Evolutionary conservation across 1,140 invertebrate genomes (phyloP).

Genomic region (Parapsyche elsis): DNA sequence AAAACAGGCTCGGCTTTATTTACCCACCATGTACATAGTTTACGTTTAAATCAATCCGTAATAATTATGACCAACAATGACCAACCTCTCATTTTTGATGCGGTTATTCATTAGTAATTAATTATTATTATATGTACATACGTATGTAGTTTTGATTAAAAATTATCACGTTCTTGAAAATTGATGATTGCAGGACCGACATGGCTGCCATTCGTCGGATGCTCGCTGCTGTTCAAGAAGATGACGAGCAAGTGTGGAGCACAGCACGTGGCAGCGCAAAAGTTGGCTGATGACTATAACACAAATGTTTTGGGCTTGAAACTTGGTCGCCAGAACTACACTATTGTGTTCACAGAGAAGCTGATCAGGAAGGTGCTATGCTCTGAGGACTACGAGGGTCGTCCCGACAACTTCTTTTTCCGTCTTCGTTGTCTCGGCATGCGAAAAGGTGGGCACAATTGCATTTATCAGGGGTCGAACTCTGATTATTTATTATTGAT

Average conservation of each 20-base stretch:
- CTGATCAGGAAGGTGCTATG: constrained; percentile 72
- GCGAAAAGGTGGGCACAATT: constrained; percentile 62
- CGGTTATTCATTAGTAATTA: too few relatives aligned
- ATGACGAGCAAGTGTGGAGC: constrained; percentile 68
- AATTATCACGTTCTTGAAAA: neutral
- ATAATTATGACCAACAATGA: too few relatives aligned
- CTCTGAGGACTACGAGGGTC: constrained; percentile 75
- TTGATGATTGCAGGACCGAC: constrained; percentile 71
- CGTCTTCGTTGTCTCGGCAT: constrained; percentile 76
- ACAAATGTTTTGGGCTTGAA: constrained; percentile 75
- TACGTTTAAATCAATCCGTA: too few relatives aligned
- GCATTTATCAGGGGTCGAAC: too few relatives aligned
- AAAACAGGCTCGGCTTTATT: too few relatives aligned
- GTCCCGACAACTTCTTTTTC: constrained; percentile 80
- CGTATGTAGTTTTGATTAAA: neutral
- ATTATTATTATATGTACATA: neutral
- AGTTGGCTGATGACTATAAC: constrained; percentile 71
- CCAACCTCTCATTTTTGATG: too few relatives aligned
- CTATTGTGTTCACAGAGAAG: constrained; percentile 71
- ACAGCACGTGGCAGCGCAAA: constrained; percentile 72
- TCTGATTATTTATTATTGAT: too few relatives aligned
- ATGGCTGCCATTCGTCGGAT: constrained; percentile 76
- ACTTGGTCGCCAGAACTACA: constrained; percentile 71
- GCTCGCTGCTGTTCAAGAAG: constrained; percentile 68
- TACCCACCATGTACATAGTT: too few relatives aligned